Conservation (phyloP, 2,797 vertebrate species). For the Mastacembelus armatus region DNA sequence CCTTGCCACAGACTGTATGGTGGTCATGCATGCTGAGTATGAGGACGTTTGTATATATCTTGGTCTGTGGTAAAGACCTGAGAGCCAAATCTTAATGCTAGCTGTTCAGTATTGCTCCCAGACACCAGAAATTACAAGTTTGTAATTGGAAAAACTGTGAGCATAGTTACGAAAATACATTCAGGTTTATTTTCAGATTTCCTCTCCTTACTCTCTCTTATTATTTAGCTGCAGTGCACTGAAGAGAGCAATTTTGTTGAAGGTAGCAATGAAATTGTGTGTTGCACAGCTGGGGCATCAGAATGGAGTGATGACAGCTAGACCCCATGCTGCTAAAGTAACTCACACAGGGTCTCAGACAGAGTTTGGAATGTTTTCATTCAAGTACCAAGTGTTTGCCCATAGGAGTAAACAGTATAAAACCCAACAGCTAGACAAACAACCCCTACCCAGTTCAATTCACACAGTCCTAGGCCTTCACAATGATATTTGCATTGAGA, state of each 20-base stretch:
- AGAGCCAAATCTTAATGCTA: constrained; percentile 61
- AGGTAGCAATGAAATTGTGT: constrained; percentile 56
- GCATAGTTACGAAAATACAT: constrained; percentile 70
- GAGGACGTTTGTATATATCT: constrained; percentile 56
- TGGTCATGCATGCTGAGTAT: constrained; percentile 50
- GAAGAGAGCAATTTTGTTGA: constrained; percentile 37
- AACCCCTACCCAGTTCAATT: constrained; percentile 36
- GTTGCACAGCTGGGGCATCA: constrained; percentile 74
- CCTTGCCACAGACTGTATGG: constrained; percentile 45
- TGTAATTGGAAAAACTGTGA: constrained; percentile 65
- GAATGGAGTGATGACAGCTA: constrained; percentile 65
- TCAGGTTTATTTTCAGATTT: constrained; percentile 68
- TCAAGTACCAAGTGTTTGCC: constrained; percentile 64
- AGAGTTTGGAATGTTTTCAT: constrained; percentile 75
- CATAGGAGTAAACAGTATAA: constrained; percentile 51
- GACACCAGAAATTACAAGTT: constrained; percentile 76
- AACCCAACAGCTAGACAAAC: constrained; percentile 77
- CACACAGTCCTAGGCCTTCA: constrained; percentile 32
- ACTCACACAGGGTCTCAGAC: constrained; percentile 49
- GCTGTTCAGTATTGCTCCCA: constrained; percentile 50
- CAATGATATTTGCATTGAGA: constrained; percentile 51
- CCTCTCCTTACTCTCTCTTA: constrained; percentile 53
- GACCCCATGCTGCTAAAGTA: constrained; percentile 60
- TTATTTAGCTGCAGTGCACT: constrained; percentile 55
- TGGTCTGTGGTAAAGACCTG: constrained; percentile 60